Percentiles rank a stretch among this genome's conserved stretches.
These are phyloP conservation scores for Gymnothorax reevesii DNA, from an alignment of 2,797 vertebrate genomes.

Conservation along the genomic window DNA sequence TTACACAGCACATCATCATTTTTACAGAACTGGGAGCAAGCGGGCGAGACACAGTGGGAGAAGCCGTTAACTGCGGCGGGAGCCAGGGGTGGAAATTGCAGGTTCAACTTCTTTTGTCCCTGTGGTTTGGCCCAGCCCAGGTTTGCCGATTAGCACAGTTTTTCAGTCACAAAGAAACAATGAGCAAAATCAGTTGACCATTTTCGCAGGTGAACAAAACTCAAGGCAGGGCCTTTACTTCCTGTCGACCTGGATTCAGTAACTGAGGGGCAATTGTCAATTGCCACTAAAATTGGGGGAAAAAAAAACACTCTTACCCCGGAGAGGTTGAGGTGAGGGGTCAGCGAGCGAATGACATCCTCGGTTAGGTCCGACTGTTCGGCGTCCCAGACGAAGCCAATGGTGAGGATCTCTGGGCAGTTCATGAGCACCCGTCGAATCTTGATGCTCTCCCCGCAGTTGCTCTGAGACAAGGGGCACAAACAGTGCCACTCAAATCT, in stretches of 20 bases:
- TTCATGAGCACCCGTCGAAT: conserved; percentile 96
- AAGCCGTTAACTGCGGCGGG: too few species aligned
- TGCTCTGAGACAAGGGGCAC: conserved; percentile 73
- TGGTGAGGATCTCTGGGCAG: conserved; percentile 96
- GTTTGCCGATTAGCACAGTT: too few species aligned
- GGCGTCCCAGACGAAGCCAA: conserved; percentile 95
- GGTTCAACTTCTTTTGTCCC: too few species aligned
- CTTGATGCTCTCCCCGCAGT: conserved; percentile 96
- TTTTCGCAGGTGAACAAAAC: too few species aligned
- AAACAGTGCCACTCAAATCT: not conserved
- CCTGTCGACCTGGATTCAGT: too few species aligned
- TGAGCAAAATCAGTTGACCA: too few species aligned
- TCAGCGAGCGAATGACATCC: conserved; percentile 87
- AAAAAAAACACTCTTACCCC: conserved; percentile 74
- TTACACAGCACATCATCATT: conserved; percentile 37
- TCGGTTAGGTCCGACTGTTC: conserved; percentile 95
- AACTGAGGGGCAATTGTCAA: too few species aligned
- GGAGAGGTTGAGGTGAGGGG: conserved; percentile 86
- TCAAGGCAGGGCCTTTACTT: too few species aligned
- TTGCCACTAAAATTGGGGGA: not conserved
- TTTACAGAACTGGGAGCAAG: conserved; percentile 40
- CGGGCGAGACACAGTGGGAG: not conserved
- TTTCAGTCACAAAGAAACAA: too few species aligned
- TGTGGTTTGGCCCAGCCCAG: too few species aligned
- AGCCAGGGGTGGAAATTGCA: too few species aligned